phyloP scores from a whole-genome alignment of 2,888 invertebrate species.

The Calameuta filiformis region DNA sequence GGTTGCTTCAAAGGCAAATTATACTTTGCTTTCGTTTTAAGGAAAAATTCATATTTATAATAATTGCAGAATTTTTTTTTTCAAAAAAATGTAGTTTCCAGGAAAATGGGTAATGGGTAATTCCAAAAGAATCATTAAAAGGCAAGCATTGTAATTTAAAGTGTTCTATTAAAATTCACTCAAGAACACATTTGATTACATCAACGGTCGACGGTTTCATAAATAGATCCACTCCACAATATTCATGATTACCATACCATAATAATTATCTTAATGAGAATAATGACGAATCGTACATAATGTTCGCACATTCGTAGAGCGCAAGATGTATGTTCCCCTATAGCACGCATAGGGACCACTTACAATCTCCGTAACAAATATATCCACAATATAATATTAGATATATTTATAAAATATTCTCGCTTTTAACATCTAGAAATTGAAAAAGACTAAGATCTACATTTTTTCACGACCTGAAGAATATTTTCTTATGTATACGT shows the following conservation, averaged over 20 bases:
- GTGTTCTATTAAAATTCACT: conserved; percentile 61
- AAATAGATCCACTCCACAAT: conserved; percentile 57
- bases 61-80: neutral
- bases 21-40: neutral
- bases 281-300: conserved; percentile 38
- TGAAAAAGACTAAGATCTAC: conserved; percentile 45
- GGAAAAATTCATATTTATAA: neutral
- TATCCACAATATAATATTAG: conserved; percentile 37
- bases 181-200: conserved; percentile 61
- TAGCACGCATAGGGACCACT: conserved; percentile 26
- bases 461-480: conserved; percentile 38
- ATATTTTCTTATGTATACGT: conserved; percentile 30
- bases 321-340: conserved; percentile 17
- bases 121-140: neutral
- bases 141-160: conserved; percentile 38
- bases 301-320: conserved; percentile 21
- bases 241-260: conserved; percentile 53
- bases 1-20: neutral
- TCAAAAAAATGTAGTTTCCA: neutral
- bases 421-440: conserved; percentile 49
- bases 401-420: conserved; percentile 41
- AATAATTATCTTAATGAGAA: conserved; percentile 41
- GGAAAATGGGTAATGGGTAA: neutral
- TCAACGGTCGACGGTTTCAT: conserved; percentile 59
- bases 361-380: conserved; percentile 37